Percentiles rank a stretch among this genome's conserved stretches.
phyloP scores from a whole-genome alignment of 2,888 invertebrate genomes.

The Tenthredo amoena region DNA sequence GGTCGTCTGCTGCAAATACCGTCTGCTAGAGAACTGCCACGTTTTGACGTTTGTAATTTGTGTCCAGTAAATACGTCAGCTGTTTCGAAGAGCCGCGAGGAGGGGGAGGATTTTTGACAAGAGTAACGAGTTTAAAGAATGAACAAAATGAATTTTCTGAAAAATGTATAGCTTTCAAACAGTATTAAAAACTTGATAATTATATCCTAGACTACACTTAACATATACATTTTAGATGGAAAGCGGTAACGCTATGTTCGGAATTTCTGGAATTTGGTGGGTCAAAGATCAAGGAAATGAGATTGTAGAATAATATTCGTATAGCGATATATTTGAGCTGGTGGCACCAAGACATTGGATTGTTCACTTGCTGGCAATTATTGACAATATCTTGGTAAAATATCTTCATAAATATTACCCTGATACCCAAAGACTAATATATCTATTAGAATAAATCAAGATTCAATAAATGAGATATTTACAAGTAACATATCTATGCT shows the following conservation, averaged over 20 bases:
- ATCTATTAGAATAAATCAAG: background rate
- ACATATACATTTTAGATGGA: background rate
- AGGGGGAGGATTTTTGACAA: background rate
- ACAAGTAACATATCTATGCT: background rate
- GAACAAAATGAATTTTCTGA: background rate
- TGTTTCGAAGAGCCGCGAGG: background rate
- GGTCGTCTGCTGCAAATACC: background rate
- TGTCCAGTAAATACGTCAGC: background rate
- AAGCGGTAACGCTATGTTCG: background rate
- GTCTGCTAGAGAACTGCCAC: background rate
- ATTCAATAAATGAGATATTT: background rate
- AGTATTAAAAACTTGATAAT: background rate
- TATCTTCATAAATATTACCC: background rate
- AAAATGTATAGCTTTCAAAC: background rate
- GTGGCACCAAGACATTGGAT: background rate
- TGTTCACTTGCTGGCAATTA: background rate
- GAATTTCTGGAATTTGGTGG: background rate
- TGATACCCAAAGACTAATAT: background rate
- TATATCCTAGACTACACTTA: background rate
- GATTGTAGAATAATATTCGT: background rate
- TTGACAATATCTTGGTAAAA: too few relatives aligned
- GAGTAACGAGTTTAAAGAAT: background rate
- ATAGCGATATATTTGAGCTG: background rate
- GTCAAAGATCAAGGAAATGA: background rate
- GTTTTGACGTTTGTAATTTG: background rate